phyloP scores from a whole-genome alignment of 2,797 vertebrate species.

The Sorex maritimensis region DNA sequence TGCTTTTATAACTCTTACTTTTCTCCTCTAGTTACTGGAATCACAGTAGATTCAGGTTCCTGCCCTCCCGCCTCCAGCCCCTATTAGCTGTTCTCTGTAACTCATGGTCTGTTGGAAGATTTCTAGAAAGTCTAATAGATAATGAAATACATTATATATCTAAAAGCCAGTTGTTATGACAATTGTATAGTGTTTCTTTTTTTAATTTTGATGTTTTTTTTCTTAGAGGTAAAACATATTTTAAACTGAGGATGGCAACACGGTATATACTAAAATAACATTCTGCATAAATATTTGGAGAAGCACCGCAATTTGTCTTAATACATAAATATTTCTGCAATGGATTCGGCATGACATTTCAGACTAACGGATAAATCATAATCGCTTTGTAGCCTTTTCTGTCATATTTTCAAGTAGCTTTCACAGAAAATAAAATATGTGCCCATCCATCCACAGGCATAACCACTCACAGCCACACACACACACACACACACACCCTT shows the following conservation, averaged over 20 bases:
- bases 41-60: background rate
- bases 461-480: background rate
- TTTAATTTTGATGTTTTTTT: background rate
- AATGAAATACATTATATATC: slow-evolving; percentile 33
- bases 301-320: slow-evolving; percentile 53
- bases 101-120: slow-evolving; percentile 24
- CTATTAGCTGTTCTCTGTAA: slow-evolving; percentile 18
- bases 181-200: slow-evolving; percentile 43
- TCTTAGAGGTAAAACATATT: slow-evolving; percentile 18
- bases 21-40: background rate
- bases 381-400: slow-evolving; percentile 56
- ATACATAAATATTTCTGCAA: slow-evolving; percentile 24
- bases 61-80: too few relatives aligned
- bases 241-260: slow-evolving; percentile 60
- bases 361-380: slow-evolving; percentile 74
- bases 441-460: background rate
- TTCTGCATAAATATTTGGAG: slow-evolving; percentile 62
- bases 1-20: slow-evolving; percentile 30
- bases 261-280: slow-evolving; percentile 57
- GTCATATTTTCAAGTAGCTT: slow-evolving; percentile 47
- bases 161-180: slow-evolving; percentile 23
- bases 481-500: background rate
- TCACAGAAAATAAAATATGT: slow-evolving; percentile 72
- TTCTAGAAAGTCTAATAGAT: background rate
- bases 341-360: slow-evolving; percentile 60